A percentile compares a stretch with the other conserved stretches of the same genome.
Conservation (phyloP, 2,888 invertebrate genomes). For the Escarpia spicata region DNA sequence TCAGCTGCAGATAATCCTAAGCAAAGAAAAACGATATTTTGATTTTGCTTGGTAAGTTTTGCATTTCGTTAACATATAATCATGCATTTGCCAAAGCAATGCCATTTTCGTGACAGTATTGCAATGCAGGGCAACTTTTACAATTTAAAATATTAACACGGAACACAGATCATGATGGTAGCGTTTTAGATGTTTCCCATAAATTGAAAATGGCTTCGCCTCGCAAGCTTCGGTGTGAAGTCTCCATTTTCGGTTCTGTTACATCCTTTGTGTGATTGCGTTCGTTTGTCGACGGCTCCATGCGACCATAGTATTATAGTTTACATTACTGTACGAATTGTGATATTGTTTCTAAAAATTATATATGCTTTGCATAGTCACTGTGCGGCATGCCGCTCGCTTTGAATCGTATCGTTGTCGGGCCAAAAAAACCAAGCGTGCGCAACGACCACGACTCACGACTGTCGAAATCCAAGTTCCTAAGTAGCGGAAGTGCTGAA, state of each 20-base stretch:
- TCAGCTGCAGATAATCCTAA: neutral
- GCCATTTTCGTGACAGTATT: neutral
- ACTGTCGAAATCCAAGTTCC: too few species aligned
- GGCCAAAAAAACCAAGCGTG: too few species aligned
- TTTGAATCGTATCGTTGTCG: too few species aligned
- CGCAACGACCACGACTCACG: too few species aligned
- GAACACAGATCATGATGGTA: neutral
- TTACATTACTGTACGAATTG: neutral
- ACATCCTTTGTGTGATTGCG: neutral
- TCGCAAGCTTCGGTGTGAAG: neutral
- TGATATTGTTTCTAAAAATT: neutral
- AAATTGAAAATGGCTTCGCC: neutral
- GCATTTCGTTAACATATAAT: neutral
- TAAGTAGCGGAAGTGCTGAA: too few species aligned
- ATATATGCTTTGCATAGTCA: neutral
- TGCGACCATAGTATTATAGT: neutral
- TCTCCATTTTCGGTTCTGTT: slow-evolving; percentile 5
- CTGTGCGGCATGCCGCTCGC: too few species aligned
- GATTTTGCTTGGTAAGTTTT: slow-evolving; percentile 1
- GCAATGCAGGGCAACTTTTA: neutral
- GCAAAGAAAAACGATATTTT: neutral
- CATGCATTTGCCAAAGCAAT: neutral
- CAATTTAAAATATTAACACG: neutral
- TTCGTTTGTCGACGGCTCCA: neutral
- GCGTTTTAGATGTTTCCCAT: neutral